phyloP scores from a whole-genome alignment of 1,140 invertebrate genomes.

The Archivesica marissinica region DNA sequence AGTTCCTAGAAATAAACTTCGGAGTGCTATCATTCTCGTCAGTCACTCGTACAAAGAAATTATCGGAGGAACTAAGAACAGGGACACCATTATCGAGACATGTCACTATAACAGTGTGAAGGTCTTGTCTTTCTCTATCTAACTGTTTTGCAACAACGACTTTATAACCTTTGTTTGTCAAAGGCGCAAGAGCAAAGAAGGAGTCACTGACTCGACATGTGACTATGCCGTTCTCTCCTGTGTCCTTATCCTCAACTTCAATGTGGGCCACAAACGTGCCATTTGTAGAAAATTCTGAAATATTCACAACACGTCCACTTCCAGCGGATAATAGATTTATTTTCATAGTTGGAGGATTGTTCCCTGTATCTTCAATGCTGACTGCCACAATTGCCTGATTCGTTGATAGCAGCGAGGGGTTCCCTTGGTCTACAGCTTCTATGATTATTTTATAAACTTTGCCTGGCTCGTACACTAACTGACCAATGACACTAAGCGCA shows the following conservation, averaged over 20 bases:
- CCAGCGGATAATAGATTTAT: slow-evolving; percentile 71
- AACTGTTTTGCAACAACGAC: slow-evolving; percentile 93
- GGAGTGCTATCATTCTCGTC: slow-evolving; percentile 99
- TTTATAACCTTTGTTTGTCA: slow-evolving; percentile 63
- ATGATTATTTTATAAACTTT: slow-evolving; percentile 75
- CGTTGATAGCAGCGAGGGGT: slow-evolving; percentile 82
- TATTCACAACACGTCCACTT: slow-evolving; percentile 80
- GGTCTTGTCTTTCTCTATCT: slow-evolving; percentile 92
- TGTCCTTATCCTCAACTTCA: slow-evolving; percentile 74
- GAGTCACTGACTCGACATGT: slow-evolving; percentile 67
- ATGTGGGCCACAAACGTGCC: slow-evolving; percentile 76
- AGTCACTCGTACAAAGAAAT: slow-evolving; percentile 94
- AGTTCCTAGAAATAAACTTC: slow-evolving; percentile 94
- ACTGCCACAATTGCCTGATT: slow-evolving; percentile 87
- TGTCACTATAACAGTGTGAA: slow-evolving; percentile 95
- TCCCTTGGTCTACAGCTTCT: slow-evolving; percentile 83
- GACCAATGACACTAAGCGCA: slow-evolving; percentile 84
- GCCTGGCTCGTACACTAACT: slow-evolving; percentile 68
- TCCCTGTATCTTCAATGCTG: slow-evolving; percentile 94
- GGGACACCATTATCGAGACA: slow-evolving; percentile 97
- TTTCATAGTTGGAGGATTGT: slow-evolving; percentile 94
- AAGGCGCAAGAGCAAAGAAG: slow-evolving; percentile 69
- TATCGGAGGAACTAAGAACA: slow-evolving; percentile 92
- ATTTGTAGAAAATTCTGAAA: slow-evolving; percentile 70
- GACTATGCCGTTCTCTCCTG: slow-evolving; percentile 73